Base-by-base conservation (phyloP, 1,140 invertebrate species). In the Hyles euphorbiae region DNA sequence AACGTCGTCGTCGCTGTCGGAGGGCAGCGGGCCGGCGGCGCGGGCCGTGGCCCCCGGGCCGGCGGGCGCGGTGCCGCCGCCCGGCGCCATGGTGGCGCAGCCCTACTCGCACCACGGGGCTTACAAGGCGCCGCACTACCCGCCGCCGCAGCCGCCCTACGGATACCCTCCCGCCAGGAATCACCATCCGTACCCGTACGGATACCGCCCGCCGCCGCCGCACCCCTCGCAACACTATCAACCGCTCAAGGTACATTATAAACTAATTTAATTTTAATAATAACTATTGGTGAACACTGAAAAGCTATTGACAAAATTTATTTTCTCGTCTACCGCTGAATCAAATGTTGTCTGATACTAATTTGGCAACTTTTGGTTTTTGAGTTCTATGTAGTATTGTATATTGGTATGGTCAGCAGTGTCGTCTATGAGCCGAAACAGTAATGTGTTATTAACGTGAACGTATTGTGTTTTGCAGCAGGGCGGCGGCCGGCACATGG, bases 1-100 rank as follows among this genome's bases (percentile, higher is more conserved):
- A 74, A 96, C 96, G 80, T 95, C 96, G 69, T 97, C 96, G 82
- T 95, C 96, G 88, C 94, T 97, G 84, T 95, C 96, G 70, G 95
- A 96, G 90, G 93, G 93, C 87, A 92, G 92, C 90, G 93, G 91
- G 79, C 93, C 92, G 80, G 90, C 91, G 93, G 95, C 74, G 94
- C 94, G 77, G 93, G 94, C 70, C 45, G 92, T 93, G 68, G 68
- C 88, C 92, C 91, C 91, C 93, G 95, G 72, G 94, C 94, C 68
- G 7, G 58, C 54, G 53, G 79, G 69, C 33, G 74, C 73, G 6
- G 76, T 76, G 54, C 74, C 75, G 49, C 65, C 85, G 52, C 77
- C 80, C 40, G 80, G 80, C 33, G 78, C 62, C 63, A 88, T 72
- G 85, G 89, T 90, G 45, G 89, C 91, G 56, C 90, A 91, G 67